Percentiles rank a stretch among this genome's conserved stretches.
These are phyloP conservation scores for Sebastes minor DNA, from an alignment of 2,797 vertebrate species.

Conservation along the genomic window DNA sequence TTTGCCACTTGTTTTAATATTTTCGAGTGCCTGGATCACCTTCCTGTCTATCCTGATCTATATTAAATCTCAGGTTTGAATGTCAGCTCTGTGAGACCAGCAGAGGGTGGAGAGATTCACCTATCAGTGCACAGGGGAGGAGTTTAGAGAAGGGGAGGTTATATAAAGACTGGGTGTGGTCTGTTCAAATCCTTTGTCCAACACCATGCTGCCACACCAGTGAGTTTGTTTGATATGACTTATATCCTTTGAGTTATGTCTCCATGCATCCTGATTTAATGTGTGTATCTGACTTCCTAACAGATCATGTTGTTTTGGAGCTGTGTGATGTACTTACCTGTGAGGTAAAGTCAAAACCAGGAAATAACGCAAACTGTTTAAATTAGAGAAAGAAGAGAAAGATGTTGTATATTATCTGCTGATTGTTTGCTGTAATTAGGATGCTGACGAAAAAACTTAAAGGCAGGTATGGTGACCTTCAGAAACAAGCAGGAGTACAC, in stretches of 20 bases:
- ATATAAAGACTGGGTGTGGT: too few relatives aligned
- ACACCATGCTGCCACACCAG: too few relatives aligned
- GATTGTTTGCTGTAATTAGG: not conserved
- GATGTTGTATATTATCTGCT: not conserved
- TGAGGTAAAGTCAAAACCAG: not conserved
- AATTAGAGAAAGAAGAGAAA: not conserved
- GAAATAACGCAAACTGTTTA: not conserved
- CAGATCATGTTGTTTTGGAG: not conserved
- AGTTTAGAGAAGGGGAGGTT: too few relatives aligned
- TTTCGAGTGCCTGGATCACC: too few relatives aligned
- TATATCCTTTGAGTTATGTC: not conserved
- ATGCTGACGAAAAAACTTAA: not conserved
- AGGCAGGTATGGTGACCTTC: too few relatives aligned
- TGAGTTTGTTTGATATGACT: not conserved
- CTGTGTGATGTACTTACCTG: not conserved
- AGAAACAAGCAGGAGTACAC: too few relatives aligned
- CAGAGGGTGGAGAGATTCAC: not conserved
- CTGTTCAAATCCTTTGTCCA: too few relatives aligned
- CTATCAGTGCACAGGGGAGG: not conserved
- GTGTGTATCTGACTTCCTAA: too few relatives aligned
- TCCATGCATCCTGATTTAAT: not conserved
- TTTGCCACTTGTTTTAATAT: too few relatives aligned
- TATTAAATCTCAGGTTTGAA: not conserved
- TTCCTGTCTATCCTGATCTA: not conserved
- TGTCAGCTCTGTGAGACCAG: not conserved